These are phyloP conservation scores for Nezara viridula DNA, from an alignment of 2,888 invertebrate genomes.

Conservation along the genomic window DNA sequence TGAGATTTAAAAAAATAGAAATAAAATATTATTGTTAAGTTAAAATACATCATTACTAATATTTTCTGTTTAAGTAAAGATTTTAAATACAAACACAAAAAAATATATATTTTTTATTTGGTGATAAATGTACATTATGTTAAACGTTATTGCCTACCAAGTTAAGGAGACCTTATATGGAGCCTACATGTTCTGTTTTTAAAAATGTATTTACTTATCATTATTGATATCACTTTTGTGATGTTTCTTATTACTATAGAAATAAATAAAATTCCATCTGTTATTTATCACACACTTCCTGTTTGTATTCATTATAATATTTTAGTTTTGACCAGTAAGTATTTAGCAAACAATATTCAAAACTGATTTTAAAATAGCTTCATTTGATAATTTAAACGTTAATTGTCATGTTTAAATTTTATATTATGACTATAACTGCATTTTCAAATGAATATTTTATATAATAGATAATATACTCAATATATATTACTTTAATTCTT, in stretches of 20 bases:
- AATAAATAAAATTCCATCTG: background rate
- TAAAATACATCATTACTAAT: background rate
- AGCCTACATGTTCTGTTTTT: background rate
- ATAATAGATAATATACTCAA: background rate
- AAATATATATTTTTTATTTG: background rate
- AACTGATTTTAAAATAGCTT: background rate
- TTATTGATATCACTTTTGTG: background rate
- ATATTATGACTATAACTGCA: background rate
- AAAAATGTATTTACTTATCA: background rate
- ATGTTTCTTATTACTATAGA: background rate
- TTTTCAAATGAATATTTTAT: background rate
- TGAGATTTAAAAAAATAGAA: background rate
- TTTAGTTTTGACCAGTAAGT: background rate
- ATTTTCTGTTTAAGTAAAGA: background rate
- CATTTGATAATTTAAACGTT: background rate
- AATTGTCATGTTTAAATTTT: background rate
- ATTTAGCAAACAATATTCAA: background rate
- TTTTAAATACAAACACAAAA: background rate
- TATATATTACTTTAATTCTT: background rate
- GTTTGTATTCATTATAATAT: background rate
- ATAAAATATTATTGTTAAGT: background rate
- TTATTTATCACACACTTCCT: constrained; percentile 10
- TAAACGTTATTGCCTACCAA: background rate
- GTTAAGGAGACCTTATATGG: background rate
- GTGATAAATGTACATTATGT: too few relatives aligned